Base-by-base conservation (phyloP, 2,888 invertebrate species). In the Dynastes tityus region DNA sequence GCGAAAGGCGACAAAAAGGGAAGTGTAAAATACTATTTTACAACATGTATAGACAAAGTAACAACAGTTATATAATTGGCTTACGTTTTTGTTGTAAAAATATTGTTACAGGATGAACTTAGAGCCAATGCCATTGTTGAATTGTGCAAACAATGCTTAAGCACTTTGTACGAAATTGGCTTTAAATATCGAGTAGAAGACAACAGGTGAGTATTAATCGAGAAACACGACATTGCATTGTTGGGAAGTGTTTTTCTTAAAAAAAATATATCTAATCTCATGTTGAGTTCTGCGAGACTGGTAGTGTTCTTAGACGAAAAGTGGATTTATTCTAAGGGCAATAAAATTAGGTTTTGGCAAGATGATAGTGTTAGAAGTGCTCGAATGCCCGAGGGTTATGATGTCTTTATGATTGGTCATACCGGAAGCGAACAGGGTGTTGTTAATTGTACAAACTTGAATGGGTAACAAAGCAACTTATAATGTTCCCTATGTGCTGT, bases 51-150 rank as follows among this genome's bases (percentile, higher is more conserved):
- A 2, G 4, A 32, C 22, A 32, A 32, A 32, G 32, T 32, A 32
- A 32, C 1, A 22, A 22, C 2, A 32, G 32, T 32, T 32, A 2
- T 32, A 32, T 32, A 22, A 22, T 22, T 22, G 1, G 22, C 22
- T 22, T 22, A 22, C 22, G 32, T 2, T 32, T 32, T 32, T 32
- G 32, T 82, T 82, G 81, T 77, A 8, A 27, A 32, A 32, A 64
- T 51, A 51, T 51, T 32, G 78, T 75, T 81, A 80, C 8, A 13
- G 11, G 11, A 22, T 22, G 22, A 22, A 22, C 22, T 22, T 22
- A 22, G 22, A 22, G n/a, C 16, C n/a, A 55, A 55, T 13, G 11
- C 55, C n/a, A 55, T 55, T 55, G 55, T 55, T 55, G 55, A 55
- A 55, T 55, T 55, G n/a, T 55, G 55, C 13, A 55, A 55, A 55